Base-by-base conservation (phyloP, 2,113 vertebrate species). In the Aplodontia rufa region DNA sequence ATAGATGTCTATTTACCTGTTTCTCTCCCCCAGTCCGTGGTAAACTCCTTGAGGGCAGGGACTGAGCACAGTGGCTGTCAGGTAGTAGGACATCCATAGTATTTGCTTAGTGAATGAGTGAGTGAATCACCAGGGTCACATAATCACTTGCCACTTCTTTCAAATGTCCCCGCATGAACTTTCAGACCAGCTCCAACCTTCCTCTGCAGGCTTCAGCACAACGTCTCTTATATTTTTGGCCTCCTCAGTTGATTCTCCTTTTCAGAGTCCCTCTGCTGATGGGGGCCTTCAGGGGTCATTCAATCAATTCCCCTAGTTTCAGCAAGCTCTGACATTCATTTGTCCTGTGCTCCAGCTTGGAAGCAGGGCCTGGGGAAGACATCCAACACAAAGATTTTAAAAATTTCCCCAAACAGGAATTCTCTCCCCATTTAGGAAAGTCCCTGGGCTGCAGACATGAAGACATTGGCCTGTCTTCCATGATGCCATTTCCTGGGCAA, bases 401-500 rank as follows among this genome's bases (percentile, higher is more conserved):
- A 97, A 96, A 98, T 89, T 86, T 93, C 91, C 95, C 88, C 74
- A 91, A 83, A 89, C 55, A 85, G 82, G 45, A 64, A 96, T 98
- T 97, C 96, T 95, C 94, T 91, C 82, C 79, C 58, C 37, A 47
- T 78, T 96, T 95, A 93, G 94, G 87, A 94, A 94, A 97, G 88
- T 95, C 85, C 96, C 84, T 1, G 28, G 94, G 79, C 42, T 93
- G 3, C 80, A 98, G 91, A 96, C 94, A 93, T 97, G 96, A 98
- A 95, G 90, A 68, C 94, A 97, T 76, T 87, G 72, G 81, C 96
- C 96, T 89, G 90, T 92, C 86, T 94, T 97, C 91, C 97, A 47
- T 93, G 96, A 97, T 86, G 62, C 80, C 91, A 82, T 96, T 98
- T 93, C 80, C 96, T 97, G 94, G 93, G 55, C 92, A 87, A 96